These are phyloP conservation scores for Jacana jacana DNA, from an alignment of 2,113 vertebrate genomes.

Conservation along the genomic window DNA sequence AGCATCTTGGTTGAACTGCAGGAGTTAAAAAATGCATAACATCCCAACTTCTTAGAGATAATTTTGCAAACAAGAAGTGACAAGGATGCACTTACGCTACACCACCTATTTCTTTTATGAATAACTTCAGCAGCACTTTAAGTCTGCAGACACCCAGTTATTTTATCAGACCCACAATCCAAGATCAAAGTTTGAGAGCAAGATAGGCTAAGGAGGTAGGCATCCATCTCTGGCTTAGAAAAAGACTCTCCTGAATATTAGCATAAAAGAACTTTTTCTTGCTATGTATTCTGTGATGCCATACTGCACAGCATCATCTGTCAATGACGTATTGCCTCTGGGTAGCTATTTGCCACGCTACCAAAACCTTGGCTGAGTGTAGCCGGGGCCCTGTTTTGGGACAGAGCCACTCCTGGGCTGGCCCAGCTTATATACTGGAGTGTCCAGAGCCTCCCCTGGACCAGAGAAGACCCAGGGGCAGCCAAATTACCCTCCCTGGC, in stretches of 20 bases:
- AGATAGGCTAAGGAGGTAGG: neutral
- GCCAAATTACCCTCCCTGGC: neutral
- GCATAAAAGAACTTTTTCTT: neutral
- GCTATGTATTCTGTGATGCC: rapidly evolving
- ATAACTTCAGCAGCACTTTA: neutral
- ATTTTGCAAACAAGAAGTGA: neutral
- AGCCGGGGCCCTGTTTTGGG: neutral
- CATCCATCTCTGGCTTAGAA: neutral
- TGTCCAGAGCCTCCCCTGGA: neutral
- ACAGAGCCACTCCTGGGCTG: neutral
- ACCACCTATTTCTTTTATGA: neutral
- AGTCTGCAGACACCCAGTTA: neutral
- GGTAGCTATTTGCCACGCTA: neutral
- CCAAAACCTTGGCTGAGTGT: rapidly evolving
- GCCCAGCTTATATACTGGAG: neutral
- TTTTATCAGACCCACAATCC: neutral
- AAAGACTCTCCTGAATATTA: neutral
- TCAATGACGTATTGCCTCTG: rapidly evolving
- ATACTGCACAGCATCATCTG: neutral
- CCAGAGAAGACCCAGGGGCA: neutral
- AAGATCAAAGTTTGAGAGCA: neutral
- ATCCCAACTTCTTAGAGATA: neutral
- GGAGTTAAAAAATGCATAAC: conserved; percentile 17
- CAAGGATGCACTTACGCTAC: neutral
- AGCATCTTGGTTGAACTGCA: neutral